Base-by-base conservation (phyloP, 1,140 invertebrate genomes). In the Drusus annulatus region DNA sequence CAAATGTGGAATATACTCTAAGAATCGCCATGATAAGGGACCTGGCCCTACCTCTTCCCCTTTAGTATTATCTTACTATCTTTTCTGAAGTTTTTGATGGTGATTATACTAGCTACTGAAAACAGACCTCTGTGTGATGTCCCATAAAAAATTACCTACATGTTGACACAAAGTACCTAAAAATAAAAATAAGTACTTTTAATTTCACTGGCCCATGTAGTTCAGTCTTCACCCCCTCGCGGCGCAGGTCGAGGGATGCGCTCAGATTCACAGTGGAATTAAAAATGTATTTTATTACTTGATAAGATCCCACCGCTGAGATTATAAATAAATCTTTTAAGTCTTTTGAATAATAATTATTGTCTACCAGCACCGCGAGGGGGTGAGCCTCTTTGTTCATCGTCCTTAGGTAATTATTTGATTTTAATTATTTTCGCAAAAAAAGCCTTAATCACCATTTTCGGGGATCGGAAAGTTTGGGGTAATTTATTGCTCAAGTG, bases 301-400 rank as follows among this genome's bases (percentile, higher is more conserved):
- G 82, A 83, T 83, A 83, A 83, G 82, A 83, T 83, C 82, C 82
- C 80, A 80, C 82, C 82, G 80, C 77, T 78, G 77, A 81, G 82
- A 83, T 83, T 83, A 83, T 83, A 83, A 81, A 83, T 83, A 83
- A 83, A 83, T 83, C 82, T 83, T 81, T 81, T 81, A 81, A 81
- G 82, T 83, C 82, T 83, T 83, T 83, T 83, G 82, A 83, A 83
- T 83, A 83, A 83, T 83, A 83, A 83, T 83, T 83, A 83, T 83
- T 83, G 77, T 80, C 79, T 79, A 45, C 50, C 76, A 52, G 19
- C 21, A 36, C 21, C 19, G 60, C n/a, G 56, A 10, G 54, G 73
- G 73, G 65, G 19, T n/a, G 63, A 52, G 25, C 54, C 28, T 69
- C 77, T 81, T 83, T 81, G 76, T 81, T 81, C 78, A 65, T 76